Base-by-base conservation (phyloP, 2,797 vertebrate genomes). In the Pyrocephalus nanus region DNA sequence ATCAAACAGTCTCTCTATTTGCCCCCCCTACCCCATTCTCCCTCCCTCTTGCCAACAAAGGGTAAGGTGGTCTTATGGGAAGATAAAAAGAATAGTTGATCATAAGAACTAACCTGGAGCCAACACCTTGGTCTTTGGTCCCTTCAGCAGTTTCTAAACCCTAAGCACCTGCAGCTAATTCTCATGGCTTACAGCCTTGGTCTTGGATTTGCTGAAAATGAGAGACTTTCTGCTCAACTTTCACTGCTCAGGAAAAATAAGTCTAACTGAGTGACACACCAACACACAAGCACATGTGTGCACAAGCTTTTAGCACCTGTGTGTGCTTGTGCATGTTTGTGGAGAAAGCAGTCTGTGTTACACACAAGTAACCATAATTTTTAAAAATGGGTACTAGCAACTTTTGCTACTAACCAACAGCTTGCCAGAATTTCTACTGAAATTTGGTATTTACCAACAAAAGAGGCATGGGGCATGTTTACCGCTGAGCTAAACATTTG, bases 21-120 rank as follows among this genome's bases (percentile, higher is more conserved):
- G 29, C 43, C 42, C 81, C 77, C 18, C 29, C 60, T 2, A 0
- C 23, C 72, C 61, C 30, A 50, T 78, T 89, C 86, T 77, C 69
- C 80, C 83, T 84, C 88, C 84, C 95, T 75, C 94, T 96, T 80
- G 71, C 96, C 96, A 96, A 97, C 96, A 96, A 97, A 97, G 74
- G 85, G 62, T 96, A 96, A 97, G 97, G 97, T 97, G 96, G 96
- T 97, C 96, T 97, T 97, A 90, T 38, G 73, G 96, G 85, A 94
- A 98, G 97, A 98, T 98, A 95, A 99, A 99, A 98, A 97, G 98
- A 98, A 99, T 99, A 98, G 95, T 91, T 98, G 98, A 99, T 98
- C 98, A 98, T 97, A 99, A 97, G 97, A 96, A 97, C 98, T 98
- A 97, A 99, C 99, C 99, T 99, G 98, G 94, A 98, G 98, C 98